Base-by-base conservation (phyloP, 92 coral and sea anemone species). In the Plumapathes pennacea region DNA sequence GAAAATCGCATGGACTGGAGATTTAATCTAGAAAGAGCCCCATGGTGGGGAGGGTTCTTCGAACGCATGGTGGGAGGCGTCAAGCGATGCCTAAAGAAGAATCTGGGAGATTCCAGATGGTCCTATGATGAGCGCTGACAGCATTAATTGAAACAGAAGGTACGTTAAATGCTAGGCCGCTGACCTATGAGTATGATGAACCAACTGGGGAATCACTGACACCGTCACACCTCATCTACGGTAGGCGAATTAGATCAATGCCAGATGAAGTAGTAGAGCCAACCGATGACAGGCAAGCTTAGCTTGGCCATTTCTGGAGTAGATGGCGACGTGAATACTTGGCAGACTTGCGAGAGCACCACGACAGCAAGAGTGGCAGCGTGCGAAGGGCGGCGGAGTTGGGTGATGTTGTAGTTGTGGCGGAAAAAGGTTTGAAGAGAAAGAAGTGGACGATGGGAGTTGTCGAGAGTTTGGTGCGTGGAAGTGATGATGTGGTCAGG, bases 351-450 rank as follows among this genome's bases (percentile, higher is more conserved):
- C 28, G 41, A 54, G 61, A 51, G 32, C 10, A 5, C 5, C 20
- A 51, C 17, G 4, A 9, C 9, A 8, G 11, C 14, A 8, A 5
- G 6, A 45, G 5, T 2, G n/a, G n/a, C n/a, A n/a, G n/a, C n/a
- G n/a, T n/a, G n/a, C 32, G 23, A 14, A 29, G 61, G 37, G 14
- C 10, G 17, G 23, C 44, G 9, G 14, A 17, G 6, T 47, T 12
- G 24, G 64, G 64, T 12, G 64, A 57, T 38, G 46, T 57, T 12
- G 64, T 57, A 18, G 7, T 10, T 1, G 26, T 38, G 3, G 24
- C 38, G 3, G 25, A 39, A 19, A 30, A 57, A 20, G 26, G 37
- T 15, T 19, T n/a, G 14, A 34, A 34, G 40, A n/a, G 62, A 55
- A 13, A 21, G 5, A 32, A 3, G 4, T 55, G 62, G 64, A 57